These are phyloP conservation scores for Thymallus thymallus DNA, from an alignment of 2,113 vertebrate genomes.

Conservation along the genomic window DNA sequence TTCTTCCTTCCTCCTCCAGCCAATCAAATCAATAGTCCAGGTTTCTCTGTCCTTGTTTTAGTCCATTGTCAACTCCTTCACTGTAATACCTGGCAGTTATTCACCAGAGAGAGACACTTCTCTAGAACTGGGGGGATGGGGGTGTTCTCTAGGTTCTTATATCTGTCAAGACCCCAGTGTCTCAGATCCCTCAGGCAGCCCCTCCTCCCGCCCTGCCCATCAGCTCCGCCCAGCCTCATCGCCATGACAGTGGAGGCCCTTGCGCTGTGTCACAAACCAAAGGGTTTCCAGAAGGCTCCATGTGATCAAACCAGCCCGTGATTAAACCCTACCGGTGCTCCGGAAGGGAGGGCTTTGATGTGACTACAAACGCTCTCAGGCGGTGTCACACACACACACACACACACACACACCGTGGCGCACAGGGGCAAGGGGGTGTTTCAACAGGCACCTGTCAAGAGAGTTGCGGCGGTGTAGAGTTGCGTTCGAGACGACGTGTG, in stretches of 20 bases:
- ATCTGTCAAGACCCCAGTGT: constrained; percentile 54
- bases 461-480: neutral
- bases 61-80: constrained; percentile 41
- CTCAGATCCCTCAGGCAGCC: constrained; percentile 59
- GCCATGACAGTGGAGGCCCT: constrained; percentile 62
- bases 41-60: constrained; percentile 27
- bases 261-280: constrained; percentile 68
- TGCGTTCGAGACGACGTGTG: constrained; percentile 32
- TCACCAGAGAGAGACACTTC: constrained; percentile 37
- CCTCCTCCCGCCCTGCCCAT: constrained; percentile 58
- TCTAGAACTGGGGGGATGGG: constrained; percentile 20
- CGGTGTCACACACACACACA: constrained; percentile 53
- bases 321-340: constrained; percentile 73
- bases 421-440: constrained; percentile 24
- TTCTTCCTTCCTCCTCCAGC: no score
- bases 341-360: constrained; percentile 67
- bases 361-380: constrained; percentile 73
- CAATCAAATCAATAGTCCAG: constrained; percentile 48
- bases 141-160: constrained; percentile 37
- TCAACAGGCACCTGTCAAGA: constrained; percentile 57
- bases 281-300: constrained; percentile 54
- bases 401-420: constrained; percentile 9
- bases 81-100: constrained; percentile 44
- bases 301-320: constrained; percentile 75
- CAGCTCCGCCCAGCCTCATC: constrained; percentile 58